Evolutionary conservation across 2,797 vertebrate genomes (phyloP).

Genomic region (Phrynocephalus forsythii): DNA sequence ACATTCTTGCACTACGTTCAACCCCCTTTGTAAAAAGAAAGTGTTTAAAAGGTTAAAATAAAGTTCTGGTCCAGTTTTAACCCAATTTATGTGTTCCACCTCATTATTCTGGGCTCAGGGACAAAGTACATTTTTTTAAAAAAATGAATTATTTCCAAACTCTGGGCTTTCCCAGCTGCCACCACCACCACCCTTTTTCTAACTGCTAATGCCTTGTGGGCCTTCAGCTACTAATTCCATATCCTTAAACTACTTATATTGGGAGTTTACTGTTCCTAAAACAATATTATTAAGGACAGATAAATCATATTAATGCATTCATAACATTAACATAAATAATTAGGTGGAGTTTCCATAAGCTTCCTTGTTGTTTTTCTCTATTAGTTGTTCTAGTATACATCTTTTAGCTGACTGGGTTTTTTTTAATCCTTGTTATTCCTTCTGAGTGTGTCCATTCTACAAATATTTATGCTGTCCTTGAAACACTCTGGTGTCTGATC

Average conservation of each 20-base stretch:
- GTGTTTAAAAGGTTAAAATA: too few species aligned
- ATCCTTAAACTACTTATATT: background rate
- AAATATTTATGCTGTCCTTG: background rate
- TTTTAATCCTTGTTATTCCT: background rate
- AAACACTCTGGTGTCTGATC: background rate
- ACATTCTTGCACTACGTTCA: too few species aligned
- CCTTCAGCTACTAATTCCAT: background rate
- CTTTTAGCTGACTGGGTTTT: too few species aligned
- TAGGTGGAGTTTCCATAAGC: background rate
- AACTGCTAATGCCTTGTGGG: background rate
- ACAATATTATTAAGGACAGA: background rate
- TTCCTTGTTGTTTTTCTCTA: background rate
- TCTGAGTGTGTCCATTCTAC: background rate
- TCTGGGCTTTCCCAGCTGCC: background rate
- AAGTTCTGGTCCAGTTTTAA: too few species aligned
- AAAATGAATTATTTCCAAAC: too few species aligned
- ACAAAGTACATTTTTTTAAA: too few species aligned
- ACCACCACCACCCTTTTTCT: background rate
- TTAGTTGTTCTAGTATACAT: background rate
- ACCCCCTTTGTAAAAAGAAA: too few species aligned
- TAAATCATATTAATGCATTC: too few species aligned
- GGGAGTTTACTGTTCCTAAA: background rate
- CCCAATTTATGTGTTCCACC: too few species aligned
- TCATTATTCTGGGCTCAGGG: too few species aligned
- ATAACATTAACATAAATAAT: too few species aligned